These are phyloP conservation scores for Otis tarda DNA, from an alignment of 2,113 vertebrate genomes.

Conservation along the genomic window DNA sequence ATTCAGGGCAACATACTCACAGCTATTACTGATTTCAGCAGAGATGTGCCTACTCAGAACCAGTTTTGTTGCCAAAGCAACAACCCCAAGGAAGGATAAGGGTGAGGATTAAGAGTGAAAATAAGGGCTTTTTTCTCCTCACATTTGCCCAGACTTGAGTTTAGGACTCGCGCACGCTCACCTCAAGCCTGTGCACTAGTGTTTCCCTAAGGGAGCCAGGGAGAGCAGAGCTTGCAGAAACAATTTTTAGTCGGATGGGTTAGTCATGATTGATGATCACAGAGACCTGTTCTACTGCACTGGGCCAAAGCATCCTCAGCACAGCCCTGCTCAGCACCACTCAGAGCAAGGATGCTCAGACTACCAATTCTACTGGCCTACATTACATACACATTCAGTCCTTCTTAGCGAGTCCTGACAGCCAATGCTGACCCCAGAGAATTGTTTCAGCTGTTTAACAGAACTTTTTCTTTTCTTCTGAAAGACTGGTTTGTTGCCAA, in stretches of 20 bases:
- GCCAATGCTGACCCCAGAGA: neutral
- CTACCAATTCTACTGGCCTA: neutral
- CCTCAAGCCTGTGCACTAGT: neutral
- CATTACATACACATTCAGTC: neutral
- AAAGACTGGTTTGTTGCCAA: neutral
- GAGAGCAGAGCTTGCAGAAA: neutral
- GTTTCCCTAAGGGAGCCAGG: neutral
- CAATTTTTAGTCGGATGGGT: neutral
- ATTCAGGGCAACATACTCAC: neutral
- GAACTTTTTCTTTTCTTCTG: neutral
- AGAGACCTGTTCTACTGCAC: neutral
- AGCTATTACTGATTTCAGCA: neutral
- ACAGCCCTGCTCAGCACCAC: fast-evolving
- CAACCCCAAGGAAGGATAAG: neutral
- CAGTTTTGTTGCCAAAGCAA: neutral
- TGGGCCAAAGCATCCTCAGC: neutral
- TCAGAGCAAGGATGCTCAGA: neutral
- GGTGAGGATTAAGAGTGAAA: neutral
- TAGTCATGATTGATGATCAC: neutral
- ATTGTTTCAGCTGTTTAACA: neutral
- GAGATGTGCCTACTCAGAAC: neutral
- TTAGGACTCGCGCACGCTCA: neutral
- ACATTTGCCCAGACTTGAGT: neutral
- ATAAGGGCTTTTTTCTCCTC: neutral
- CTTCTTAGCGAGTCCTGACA: neutral